Conservation (phyloP, 1,140 invertebrate genomes). For the Drosophila teissieri region DNA sequence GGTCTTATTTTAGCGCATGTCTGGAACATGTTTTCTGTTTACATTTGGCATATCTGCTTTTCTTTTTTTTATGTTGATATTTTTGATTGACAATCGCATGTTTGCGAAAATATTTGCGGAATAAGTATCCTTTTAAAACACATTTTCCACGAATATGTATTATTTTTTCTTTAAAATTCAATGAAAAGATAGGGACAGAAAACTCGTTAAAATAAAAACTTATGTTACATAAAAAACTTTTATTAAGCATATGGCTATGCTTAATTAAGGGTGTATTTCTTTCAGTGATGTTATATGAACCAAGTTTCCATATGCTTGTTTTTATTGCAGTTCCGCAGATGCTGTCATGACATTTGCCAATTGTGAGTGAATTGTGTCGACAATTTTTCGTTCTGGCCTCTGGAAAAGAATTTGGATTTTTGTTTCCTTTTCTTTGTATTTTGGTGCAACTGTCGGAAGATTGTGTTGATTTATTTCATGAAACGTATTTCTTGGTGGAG, state of each 20-base stretch:
- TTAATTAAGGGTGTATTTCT: neutral
- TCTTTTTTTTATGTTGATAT: constrained; percentile 12
- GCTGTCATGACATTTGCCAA: constrained; percentile 60
- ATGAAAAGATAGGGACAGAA: too few relatives aligned
- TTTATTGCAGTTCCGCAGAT: constrained; percentile 45
- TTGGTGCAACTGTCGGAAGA: constrained; percentile 55
- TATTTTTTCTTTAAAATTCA: neutral
- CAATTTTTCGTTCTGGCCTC: constrained; percentile 17
- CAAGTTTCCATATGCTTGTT: neutral
- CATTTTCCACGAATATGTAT: neutral
- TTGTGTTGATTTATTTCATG: constrained; percentile 64
- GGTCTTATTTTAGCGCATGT: constrained; percentile 20
- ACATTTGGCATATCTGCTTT: constrained; percentile 38
- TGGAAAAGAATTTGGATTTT: constrained; percentile 35
- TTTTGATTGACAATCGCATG: constrained; percentile 65
- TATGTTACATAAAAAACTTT: neutral
- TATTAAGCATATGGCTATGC: neutral
- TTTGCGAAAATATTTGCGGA: constrained; percentile 21
- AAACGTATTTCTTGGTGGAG: constrained; percentile 34
- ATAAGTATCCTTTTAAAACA: neutral
- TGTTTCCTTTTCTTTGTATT: constrained; percentile 19
- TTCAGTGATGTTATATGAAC: neutral
- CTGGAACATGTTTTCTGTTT: constrained; percentile 47
- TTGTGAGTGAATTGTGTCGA: constrained; percentile 55
- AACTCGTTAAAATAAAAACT: too few relatives aligned